Base-by-base conservation (phyloP, 2,797 vertebrate species). In the Balearica regulorum region DNA sequence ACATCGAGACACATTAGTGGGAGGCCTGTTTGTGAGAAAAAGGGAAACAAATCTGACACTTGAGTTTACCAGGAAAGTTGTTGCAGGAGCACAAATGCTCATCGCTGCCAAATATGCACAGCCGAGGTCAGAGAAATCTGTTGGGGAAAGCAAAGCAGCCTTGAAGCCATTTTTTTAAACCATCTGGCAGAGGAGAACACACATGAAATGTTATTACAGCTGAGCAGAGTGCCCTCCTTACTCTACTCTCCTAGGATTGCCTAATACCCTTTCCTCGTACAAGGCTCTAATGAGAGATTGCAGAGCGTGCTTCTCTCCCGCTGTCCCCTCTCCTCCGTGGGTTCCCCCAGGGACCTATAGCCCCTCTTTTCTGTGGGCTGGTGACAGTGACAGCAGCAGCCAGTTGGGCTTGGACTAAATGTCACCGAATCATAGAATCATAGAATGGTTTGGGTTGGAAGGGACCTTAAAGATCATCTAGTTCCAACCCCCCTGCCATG, bases 11-110 rank as follows among this genome's bases (percentile, higher is more conserved):
- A 62, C 51, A 12, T 83, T 76, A 86, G 91, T 95, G 81, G 95
- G 94, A 94, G 78, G 88, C 65, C 79, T 96, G 94, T 97, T 96
- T 94, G 31, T 92, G 70, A 79, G 94, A 92, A 95, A 88, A 91
- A 75, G 25, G n/a, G 73, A 97, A 97, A 94, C 55, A 93, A 96
- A 93, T 78, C 43, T 93, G 93, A 94, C 92, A 93, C 62, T 94
- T 53, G 60, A 89, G 62, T 91, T 95, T 95, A 94, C 92, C 57
- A 80, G 61, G 68, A 54, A 90, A 92, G 83, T 82, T 77, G 49
- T 39, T 72, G 65, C 28, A 1, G 65, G 83, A 95, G 51, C 94
- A 82, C 75, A 90, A 92, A 89, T 95, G 82, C 92, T 91, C 84
- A 69, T 91, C 3, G 11, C 70, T 89, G 68, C 87, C 2, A 13